Percentiles rank a stretch among this genome's conserved stretches.
phyloP scores from a whole-genome alignment of 2,113 vertebrate genomes.

The Chionis minor region DNA sequence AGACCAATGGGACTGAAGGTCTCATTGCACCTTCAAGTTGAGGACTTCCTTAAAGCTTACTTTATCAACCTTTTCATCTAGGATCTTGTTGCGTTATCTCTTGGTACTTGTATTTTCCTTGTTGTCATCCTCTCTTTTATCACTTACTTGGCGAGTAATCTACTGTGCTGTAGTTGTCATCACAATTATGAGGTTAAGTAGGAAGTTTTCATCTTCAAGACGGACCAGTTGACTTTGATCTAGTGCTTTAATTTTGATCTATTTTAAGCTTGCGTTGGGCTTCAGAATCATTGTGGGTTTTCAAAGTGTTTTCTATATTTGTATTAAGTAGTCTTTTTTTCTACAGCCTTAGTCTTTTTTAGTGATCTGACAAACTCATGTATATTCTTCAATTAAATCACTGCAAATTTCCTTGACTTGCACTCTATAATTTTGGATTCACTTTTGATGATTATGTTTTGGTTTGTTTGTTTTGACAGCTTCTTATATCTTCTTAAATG shows the following conservation, averaged over 20 bases:
- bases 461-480: not conserved
- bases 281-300: not conserved
- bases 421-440: not conserved
- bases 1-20: not conserved
- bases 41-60: not conserved
- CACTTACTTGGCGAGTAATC: not conserved
- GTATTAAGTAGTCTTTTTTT: not conserved
- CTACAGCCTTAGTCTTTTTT: not conserved
- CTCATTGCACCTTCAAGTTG: not conserved
- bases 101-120: not conserved
- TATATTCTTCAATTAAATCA: not conserved
- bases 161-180: not conserved
- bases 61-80: not conserved
- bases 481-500: not conserved
- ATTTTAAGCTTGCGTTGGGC: not conserved
- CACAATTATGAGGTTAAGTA: slow-evolving; percentile 1
- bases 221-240: not conserved
- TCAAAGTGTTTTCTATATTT: not conserved
- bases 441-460: not conserved
- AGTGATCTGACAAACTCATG: not conserved
- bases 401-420: not conserved
- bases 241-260: not conserved
- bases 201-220: slow-evolving; percentile 10
- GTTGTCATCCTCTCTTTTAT: not conserved
- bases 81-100: not conserved